A percentile compares a stretch with the other conserved stretches of the same genome.
Conservation (phyloP, 2,888 invertebrate genomes). For the Globia sparganii region DNA sequence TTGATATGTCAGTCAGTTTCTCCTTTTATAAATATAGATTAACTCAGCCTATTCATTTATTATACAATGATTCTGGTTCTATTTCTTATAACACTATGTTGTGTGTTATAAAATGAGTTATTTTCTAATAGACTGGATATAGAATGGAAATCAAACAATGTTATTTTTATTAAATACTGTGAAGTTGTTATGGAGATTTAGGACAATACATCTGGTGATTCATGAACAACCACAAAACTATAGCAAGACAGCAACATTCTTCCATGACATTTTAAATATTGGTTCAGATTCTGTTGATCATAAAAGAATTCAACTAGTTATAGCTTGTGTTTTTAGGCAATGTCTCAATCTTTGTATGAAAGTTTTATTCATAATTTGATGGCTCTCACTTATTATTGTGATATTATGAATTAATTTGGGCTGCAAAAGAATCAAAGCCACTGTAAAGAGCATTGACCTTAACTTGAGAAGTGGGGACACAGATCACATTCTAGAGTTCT, state of each 20-base stretch:
- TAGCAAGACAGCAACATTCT: neutral
- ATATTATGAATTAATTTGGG: neutral
- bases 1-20: too few relatives aligned
- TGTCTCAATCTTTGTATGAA: neutral
- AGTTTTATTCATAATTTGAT: neutral
- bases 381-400: neutral
- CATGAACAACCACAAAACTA: neutral
- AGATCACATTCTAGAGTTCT: neutral
- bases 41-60: neutral
- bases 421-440: neutral
- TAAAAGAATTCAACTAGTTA: neutral
- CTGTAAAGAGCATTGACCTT: neutral
- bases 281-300: neutral
- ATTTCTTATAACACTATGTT: neutral
- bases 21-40: too few relatives aligned
- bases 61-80: neutral
- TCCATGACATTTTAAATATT: neutral
- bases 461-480: neutral
- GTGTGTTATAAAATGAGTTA: neutral
- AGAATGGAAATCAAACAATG: neutral
- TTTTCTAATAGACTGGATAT: neutral
- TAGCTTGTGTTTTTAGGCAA: neutral
- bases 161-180: neutral
- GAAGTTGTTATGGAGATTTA: neutral
- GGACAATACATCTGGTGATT: neutral